Base-by-base conservation (phyloP, 2,113 vertebrate genomes). In the Clinocottus analis region DNA sequence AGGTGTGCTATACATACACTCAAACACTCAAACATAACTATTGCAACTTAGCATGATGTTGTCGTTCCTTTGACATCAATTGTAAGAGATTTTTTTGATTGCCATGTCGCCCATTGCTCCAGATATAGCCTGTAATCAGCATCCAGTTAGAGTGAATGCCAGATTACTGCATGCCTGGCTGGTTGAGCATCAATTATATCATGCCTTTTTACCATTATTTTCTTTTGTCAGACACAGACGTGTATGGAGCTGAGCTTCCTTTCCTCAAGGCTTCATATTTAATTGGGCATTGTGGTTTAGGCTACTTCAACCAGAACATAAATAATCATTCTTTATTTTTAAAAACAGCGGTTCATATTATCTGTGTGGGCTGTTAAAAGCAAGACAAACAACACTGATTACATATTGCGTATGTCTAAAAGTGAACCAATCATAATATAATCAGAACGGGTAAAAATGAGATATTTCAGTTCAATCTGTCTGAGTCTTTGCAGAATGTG, bases 241-340 rank as follows among this genome's bases (percentile, higher is more conserved):
- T 69, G 19, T 21, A 11, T 2, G 14, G 55, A 68, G 14, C 0
- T 60, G 17, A 39, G 23, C 14, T 47, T 61, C 62, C 65, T 37
- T 61, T 75, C 65, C 17, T 17, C 7, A 23, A n/a, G 16, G 35
- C 39, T 43, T 70, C n/a, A 56, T 27, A 39, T 37, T 67, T 62
- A 78, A 65, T 16, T 43, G 55, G 31, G 23, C 29, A 31, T 33
- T 76, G 61, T 59, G 31, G 5, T 64, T 56, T 5, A 23, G 45
- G 14, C 23, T 27, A 8, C 21, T 59, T 71, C 14, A 60, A 39
- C 7, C 45, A 39, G 35, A 69, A 79, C 61, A 72, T 37, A 43
- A 45, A 79, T 68, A 2, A 65, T 33, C 6, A 33, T 33, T 33
- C 5, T 4, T 33, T 33, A 5, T 33, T 33, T n/a, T 33, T 33